Evolutionary conservation across 2,113 vertebrate species (phyloP), one percentile per base, ranked within the genome.

Genomic region (Athene noctua): DNA sequence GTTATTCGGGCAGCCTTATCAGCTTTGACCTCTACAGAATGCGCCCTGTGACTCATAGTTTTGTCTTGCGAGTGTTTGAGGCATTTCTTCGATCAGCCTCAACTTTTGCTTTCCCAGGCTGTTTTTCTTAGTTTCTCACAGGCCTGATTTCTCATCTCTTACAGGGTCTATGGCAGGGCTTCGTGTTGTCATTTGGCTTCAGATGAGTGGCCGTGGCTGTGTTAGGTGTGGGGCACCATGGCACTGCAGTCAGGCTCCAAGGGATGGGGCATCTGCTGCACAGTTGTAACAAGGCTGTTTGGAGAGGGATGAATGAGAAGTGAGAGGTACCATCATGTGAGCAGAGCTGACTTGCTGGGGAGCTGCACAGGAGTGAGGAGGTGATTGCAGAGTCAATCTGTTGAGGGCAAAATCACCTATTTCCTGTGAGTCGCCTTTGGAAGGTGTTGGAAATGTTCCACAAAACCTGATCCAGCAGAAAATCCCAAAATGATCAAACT

Each of bases 241-340:
- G 38, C 29, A 59, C 16, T 2, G 1, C 30, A 32, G 40, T 7
- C 74, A 34, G 23, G 46, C 29, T 75, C 42, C 0, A 0, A 36
- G 54, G 38, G 54, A 40, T 30, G 52, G 36, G 18, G 12, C 59
- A 46, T 34, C 19, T 46, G 38, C 13, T 22, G 11, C 8, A 2
- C 26, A 23, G 17, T 19, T 36, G 42, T 21, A 44, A 58, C 0
- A 0, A 0, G 3, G 36, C 51, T 17, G 2, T 51, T 63, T 44
- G 73, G 32, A 46, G 52, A 12, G 38, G 42, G 59, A 26, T 86
- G 32, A 85, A 40, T 3, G 59, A 14, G 44, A 52, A 86, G 27
- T 0, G 3, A 71, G 47, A 79, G 36, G 51, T 14, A 38, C 18
- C 16, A 18, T 7, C 2, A 9, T n/a, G 27, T n/a, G 38, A 30